Base-by-base conservation (phyloP, 2,888 invertebrate genomes). In the Lithophane socia region DNA sequence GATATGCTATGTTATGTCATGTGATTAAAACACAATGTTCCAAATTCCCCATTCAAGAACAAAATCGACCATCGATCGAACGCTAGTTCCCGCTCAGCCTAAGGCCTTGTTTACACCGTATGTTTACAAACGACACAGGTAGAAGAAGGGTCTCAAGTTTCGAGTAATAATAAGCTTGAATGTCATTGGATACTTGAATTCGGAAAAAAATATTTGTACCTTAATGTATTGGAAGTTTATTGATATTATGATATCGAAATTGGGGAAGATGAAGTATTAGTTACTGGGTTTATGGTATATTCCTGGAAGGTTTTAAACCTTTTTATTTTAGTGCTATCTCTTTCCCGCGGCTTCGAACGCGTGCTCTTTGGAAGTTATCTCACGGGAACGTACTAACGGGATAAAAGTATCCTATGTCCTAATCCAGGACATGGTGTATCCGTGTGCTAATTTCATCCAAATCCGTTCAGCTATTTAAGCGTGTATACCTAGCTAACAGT, bases 91-190 rank as follows among this genome's bases (percentile, higher is more conserved):
- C 12, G 16, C 16, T n/a, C 7, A 79, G 5, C 0, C 29, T n/a
- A 44, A 44, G 4, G 13, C 42, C n/a, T 8, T 67, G 56, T 74
- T 74, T 58, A 66, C 80, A 73, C 58, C 4, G 13, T 21, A 29
- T 77, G n/a, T 64, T 72, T 56, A 65, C 56, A 37, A 73, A 80
- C 47, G 24, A 29, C 18, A 54, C 79, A 86, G 86, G 85, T 86
- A 86, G 65, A 68, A 24, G 66, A 68, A 37, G 66, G 3, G 52
- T 80, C 74, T 86, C 84, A 64, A 69, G 60, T 86, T 71, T 76
- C 79, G 24, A 13, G 58, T 64, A 71, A 72, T 69, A 80, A 78
- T 81, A 79, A 75, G 54, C 63, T 73, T 42, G 21, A 63, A 58
- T 67, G 69, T 70, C 58, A 82, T 75, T 21, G 54, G 78, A 85